Percentiles rank a stretch among this genome's conserved stretches.
Evolutionary conservation across 2,888 invertebrate species (phyloP).

Genomic region (Chydorus sphaericus): DNA sequence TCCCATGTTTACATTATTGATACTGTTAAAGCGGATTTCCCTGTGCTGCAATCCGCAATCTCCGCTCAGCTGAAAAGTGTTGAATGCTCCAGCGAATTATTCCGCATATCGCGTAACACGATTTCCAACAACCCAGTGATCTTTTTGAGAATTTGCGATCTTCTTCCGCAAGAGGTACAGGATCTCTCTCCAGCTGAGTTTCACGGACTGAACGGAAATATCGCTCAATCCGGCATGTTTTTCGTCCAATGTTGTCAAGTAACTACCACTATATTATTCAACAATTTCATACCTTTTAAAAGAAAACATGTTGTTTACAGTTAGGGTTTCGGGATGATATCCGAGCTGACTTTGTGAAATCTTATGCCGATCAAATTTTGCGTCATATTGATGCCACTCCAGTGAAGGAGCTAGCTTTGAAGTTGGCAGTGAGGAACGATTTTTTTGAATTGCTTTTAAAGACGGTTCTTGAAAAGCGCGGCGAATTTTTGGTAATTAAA

Average conservation of each 20-base stretch:
- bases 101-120: neutral
- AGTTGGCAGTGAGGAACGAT: neutral
- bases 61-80: neutral
- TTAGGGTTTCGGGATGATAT: no score
- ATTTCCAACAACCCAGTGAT: neutral
- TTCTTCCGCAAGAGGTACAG: neutral
- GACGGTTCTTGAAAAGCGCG: neutral
- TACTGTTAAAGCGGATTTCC: neutral
- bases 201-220: neutral
- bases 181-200: neutral
- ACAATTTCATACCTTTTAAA: no score
- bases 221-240: neutral
- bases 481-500: neutral
- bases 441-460: neutral
- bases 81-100: neutral
- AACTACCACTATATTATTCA: no score
- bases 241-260: neutral
- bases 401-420: neutral
- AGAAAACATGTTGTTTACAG: no score
- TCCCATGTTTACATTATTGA: neutral
- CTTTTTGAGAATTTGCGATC: neutral
- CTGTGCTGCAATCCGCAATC: neutral
- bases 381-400: neutral
- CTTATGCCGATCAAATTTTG: neutral
- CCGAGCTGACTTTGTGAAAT: neutral